Evolutionary conservation across 2,797 vertebrate species (phyloP), one percentile per base, ranked within the genome.

Genomic region (Tangara arthus): DNA sequence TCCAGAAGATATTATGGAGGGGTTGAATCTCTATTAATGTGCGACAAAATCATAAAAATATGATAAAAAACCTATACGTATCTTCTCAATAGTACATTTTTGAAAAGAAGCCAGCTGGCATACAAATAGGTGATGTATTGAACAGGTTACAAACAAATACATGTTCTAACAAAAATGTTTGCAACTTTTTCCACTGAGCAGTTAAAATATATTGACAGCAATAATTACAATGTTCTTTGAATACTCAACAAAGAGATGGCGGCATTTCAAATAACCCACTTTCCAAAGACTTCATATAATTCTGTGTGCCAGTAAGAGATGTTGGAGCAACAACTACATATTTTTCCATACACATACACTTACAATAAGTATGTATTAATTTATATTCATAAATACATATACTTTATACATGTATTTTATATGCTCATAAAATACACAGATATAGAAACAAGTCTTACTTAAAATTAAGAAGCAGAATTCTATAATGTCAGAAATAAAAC

Each of bases 91-190:
- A 83, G 57, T 47, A 50, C 28, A 30, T 60, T 84, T 78, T 37
- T 83, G 90, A 93, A 94, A 80, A 61, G 27, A 72, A 88, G 46
- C 82, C 92, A 94, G 70, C 53, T 94, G 88, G 95, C 85, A 86
- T 46, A 66, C 34, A 83, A 53, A 82, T 3, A 90, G 50, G 37
- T 72, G 70, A 88, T 82, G 24, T 42, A 91, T 6, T 76, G 91
- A 93, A 89, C 59, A 96, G 82, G 95, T 94, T 90, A 95, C 56
- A 94, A 94, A 91, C 80, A 94, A 90, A 86, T 82, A 82, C 77
- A 61, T 30, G 37, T 77, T 91, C 80, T 68, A 86, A 87, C 22
- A 5, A 72, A 94, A 86, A 57, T 16, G 52, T 87, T 53, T 87
- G 80, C 59, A 94, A 85, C 42, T 76, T 92, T 87, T 94, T 94